These are phyloP conservation scores for Hyaena hyaena DNA, from an alignment of 2,113 vertebrate species.

Conservation along the genomic window DNA sequence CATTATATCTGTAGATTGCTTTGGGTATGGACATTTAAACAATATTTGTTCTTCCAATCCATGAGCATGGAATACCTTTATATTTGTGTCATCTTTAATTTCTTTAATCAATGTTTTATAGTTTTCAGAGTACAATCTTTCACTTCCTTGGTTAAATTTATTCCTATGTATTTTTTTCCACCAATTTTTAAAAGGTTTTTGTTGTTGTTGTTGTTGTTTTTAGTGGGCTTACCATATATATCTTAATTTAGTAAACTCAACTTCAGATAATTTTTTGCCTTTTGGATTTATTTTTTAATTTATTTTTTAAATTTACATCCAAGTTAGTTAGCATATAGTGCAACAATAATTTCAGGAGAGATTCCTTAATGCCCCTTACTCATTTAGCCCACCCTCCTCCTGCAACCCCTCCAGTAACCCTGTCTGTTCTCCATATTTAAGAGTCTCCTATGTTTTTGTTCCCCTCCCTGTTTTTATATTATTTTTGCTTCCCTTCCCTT, in stretches of 20 bases:
- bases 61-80: not conserved
- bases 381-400: no score
- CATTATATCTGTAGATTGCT: not conserved
- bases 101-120: not conserved
- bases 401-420: no score
- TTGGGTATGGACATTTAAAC: not conserved
- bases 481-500: no score
- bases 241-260: not conserved
- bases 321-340: no score
- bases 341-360: no score
- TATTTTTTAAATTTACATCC: no score
- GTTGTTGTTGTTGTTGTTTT: not conserved
- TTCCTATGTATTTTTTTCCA: not conserved
- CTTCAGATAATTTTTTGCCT: no score
- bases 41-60: not conserved
- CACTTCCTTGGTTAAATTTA: not conserved
- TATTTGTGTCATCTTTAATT: not conserved
- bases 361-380: no score
- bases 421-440: no score
- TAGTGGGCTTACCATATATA: not conserved
- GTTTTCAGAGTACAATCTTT: not conserved
- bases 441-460: no score
- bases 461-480: no score
- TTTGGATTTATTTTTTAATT: no score
- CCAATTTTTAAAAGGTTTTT: not conserved